Conservation (phyloP, 2,113 vertebrate species). For the Piaya cayana region DNA sequence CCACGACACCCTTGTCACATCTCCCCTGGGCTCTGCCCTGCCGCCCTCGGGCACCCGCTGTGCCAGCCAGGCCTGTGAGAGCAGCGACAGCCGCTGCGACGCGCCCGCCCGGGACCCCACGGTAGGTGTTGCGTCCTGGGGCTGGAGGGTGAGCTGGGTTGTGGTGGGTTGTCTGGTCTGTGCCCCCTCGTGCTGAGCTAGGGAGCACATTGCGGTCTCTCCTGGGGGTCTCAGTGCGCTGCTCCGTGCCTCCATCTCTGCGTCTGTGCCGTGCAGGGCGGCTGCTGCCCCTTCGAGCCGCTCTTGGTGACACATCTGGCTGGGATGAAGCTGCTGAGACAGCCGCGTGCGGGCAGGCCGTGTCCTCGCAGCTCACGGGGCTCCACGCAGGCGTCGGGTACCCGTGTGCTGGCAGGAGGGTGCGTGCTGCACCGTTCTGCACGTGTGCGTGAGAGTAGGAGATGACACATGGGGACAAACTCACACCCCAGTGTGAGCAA, state of each 20-base stretch:
- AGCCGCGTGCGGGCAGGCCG: accelerated
- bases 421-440: background rate
- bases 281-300: background rate
- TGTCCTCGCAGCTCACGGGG: background rate
- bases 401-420: background rate
- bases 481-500: accelerated
- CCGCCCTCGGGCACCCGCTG: slow-evolving; percentile 67
- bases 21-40: slow-evolving; percentile 51
- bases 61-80: slow-evolving; percentile 74
- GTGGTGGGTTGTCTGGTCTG: accelerated
- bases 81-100: slow-evolving; percentile 21
- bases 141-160: background rate
- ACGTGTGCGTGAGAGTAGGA: background rate
- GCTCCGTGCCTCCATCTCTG: background rate
- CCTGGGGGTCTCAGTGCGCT: accelerated
- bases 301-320: background rate
- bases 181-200: accelerated
- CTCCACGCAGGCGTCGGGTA: background rate
- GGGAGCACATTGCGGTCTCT: accelerated
- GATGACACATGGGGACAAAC: background rate
- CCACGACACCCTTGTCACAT: background rate
- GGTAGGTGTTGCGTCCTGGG: slow-evolving; percentile 45
- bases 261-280: background rate
- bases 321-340: slow-evolving; percentile 1
- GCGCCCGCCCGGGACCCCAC: background rate